Evolutionary conservation across 2,888 invertebrate species (phyloP), one percentile per base, ranked within the genome.

Genomic region (Drosophila anomelani): DNA sequence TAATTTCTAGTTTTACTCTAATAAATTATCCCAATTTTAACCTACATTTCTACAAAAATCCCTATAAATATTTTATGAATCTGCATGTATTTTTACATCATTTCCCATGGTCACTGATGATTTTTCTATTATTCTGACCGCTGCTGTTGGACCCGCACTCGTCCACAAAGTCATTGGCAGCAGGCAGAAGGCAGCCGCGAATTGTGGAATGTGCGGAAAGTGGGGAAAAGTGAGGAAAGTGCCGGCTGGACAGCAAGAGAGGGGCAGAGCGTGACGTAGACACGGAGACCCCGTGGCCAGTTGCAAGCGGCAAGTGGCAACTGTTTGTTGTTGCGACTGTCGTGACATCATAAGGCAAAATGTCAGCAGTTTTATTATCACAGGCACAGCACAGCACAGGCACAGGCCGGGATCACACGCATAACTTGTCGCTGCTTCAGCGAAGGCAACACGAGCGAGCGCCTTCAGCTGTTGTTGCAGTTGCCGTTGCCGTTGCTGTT

Each of bases 281-380:
- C 23, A 38, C 44, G 38, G 53, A 53, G 53, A 53, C 34, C 32
- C 32, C 49, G 46, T 39, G n/a, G 59, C 34, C 39, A 46, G 46
- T 44, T 43, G 56, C 38, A 32, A 53, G 41, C 36, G 51, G 51
- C 51, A 36, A 66, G 63, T 43, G 43, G 32, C 38, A 61, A 56
- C 44, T 41, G 70, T 62, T 57, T 72, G 63, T 58, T 56, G 56
- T 61, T 49, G 79, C 54, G 60, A 64, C 60, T 78, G 76, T 75
- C 75, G 70, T 85, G 85, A 87, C 80, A 85, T 82, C 87, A 85
- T 87, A 85, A 77, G 85, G 75, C 83, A 76, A 79, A 81, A 77
- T 87, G 88, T 85, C 88, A 87, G 79, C 78, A 78, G 63, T 81
- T 87, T 85, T 78, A 87, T 87, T 87, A 85, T 81, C 84, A 59